These are phyloP conservation scores for Suillia variegata DNA, from an alignment of 2,888 invertebrate species.

Conservation along the genomic window DNA sequence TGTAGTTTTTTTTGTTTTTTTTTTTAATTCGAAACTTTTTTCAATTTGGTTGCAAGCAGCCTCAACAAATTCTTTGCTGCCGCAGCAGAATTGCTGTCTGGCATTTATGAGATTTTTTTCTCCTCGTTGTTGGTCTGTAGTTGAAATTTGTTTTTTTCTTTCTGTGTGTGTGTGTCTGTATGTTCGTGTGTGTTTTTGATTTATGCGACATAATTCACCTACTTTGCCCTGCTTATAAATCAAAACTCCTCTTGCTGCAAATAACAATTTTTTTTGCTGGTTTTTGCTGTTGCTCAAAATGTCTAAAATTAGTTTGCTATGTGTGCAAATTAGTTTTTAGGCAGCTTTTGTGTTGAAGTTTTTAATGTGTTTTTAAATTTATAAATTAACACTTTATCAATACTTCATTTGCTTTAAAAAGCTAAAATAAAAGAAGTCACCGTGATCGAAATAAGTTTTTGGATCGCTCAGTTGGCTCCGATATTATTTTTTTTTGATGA, in stretches of 20 bases:
- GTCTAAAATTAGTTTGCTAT: background rate
- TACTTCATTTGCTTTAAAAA: too few species aligned
- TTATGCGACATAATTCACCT: conserved; percentile 49
- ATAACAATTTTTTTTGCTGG: background rate
- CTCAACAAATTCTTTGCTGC: too few species aligned
- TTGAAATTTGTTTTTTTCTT: background rate
- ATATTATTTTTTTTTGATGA: too few species aligned
- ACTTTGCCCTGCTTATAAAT: background rate
- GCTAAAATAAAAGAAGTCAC: too few species aligned
- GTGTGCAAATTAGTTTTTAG: background rate
- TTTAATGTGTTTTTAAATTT: background rate
- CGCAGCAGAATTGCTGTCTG: too few species aligned
- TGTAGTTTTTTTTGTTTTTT: too few species aligned
- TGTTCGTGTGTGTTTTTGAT: conserved; percentile 37
- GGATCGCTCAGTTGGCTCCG: too few species aligned
- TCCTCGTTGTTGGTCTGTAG: background rate
- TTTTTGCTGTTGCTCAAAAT: background rate
- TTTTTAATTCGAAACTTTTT: too few species aligned
- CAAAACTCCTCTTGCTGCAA: background rate
- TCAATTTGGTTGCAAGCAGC: too few species aligned
- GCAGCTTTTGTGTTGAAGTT: background rate
- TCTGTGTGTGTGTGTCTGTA: background rate
- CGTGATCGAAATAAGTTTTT: too few species aligned
- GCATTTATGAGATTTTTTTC: too few species aligned
- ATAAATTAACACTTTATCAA: background rate